Percentiles rank a stretch among this genome's conserved stretches.
Evolutionary conservation across 2,888 invertebrate species (phyloP).

Genomic region (Diogma glabrata): DNA sequence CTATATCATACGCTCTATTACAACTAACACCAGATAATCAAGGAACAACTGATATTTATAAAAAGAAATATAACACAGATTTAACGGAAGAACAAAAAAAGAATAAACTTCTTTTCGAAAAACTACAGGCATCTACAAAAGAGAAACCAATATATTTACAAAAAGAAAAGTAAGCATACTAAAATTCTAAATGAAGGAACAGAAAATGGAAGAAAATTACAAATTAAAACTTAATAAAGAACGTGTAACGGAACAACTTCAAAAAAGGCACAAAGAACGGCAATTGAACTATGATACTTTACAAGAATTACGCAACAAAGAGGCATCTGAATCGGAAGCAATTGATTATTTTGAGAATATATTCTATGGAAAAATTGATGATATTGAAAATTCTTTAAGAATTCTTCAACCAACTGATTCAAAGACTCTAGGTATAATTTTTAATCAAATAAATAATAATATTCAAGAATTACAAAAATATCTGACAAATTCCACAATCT

Average conservation of each 20-base stretch:
- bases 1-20: constrained; percentile 48
- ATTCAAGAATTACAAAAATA: constrained; percentile 66
- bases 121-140: constrained; percentile 26
- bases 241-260: constrained; percentile 29
- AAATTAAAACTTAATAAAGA: constrained; percentile 23
- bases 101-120: constrained; percentile 28
- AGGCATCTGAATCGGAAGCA: constrained; percentile 29
- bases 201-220: constrained; percentile 16
- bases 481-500: constrained; percentile 66
- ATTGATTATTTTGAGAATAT: constrained; percentile 56
- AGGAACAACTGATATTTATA: constrained; percentile 16
- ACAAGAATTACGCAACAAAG: constrained; percentile 30
- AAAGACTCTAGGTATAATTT: constrained; percentile 44
- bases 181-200: constrained; percentile 9
- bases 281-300: constrained; percentile 32
- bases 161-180: constrained; percentile 6
- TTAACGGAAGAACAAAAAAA: constrained; percentile 25
- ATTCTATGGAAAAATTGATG: constrained; percentile 53
- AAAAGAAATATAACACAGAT: constrained; percentile 16
- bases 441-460: constrained; percentile 58
- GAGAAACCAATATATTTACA: constrained; percentile 24
- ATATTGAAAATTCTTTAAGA: constrained; percentile 49
- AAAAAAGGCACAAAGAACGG: constrained; percentile 34
- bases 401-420: constrained; percentile 38
- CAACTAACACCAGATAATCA: constrained; percentile 35